Evolutionary conservation across 2,888 invertebrate genomes (phyloP), one percentile per base, ranked within the genome.

Genomic region (Ashinkailepas kermadecensis): DNA sequence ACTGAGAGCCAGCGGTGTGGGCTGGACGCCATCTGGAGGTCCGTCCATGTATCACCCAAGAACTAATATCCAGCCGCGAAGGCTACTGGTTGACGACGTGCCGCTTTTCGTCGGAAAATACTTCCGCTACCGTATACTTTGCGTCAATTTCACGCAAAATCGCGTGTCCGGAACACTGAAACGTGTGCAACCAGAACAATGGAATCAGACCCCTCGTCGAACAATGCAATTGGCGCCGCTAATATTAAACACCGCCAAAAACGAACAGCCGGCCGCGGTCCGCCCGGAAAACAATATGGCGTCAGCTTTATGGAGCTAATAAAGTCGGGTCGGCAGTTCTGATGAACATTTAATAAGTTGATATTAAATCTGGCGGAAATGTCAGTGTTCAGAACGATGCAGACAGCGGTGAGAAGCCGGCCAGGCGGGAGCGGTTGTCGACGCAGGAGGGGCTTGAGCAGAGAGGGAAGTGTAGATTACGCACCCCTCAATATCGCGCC

Each of bases 281-380:
- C 54, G 54, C 74, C 7, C 54, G 15, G 18, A 10, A 23, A 74
- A 18, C 74, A 74, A 74, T 74, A 74, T 74, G 74, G 74, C 74
- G 74, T 18, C 74, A 13, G 74, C 74, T 54, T 25, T 21, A 25
- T 21, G 3, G 54, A 74, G 74, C 74, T 74, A 74, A 74, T 74
- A 74, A 74, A 74, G 74, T 74, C 23, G 74, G 54, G 10, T 54
- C 54, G 74, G 39, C 74, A 8, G 74, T 54, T 74, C 74, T 74
- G 74, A 74, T 74, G 74, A 54, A 74, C 74, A 74, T 74, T 74
- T 74, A 74, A 74, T 74, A 74, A 74, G 74, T 74, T 54, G 74
- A 74, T 74, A 74, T 74, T 74, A 74, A 74, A 74, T 74, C 74
- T 74, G 74, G 74, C 74, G 74, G 74, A 74, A 74, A 74, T 74